These are phyloP conservation scores for Atopsyche davidsoni DNA, from an alignment of 1,140 invertebrate species.

Conservation along the genomic window DNA sequence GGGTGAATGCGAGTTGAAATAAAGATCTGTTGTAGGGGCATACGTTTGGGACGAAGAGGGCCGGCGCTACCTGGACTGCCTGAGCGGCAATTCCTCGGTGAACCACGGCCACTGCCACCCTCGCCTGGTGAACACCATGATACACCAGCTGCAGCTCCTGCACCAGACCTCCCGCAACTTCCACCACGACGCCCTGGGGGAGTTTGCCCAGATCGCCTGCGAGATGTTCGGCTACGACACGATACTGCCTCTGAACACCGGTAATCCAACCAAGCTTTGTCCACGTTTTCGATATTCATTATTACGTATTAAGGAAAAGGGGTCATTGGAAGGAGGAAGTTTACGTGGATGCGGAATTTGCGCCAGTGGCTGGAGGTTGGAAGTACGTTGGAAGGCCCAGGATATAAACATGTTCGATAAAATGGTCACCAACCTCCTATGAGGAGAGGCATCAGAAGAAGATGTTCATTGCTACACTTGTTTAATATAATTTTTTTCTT, in stretches of 20 bases:
- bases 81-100: slow-evolving; percentile 90
- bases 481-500: too few species aligned
- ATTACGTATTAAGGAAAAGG: too few species aligned
- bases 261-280: slow-evolving; percentile 41
- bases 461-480: too few species aligned
- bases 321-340: too few species aligned
- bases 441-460: too few species aligned
- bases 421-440: too few species aligned
- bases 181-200: slow-evolving; percentile 80
- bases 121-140: slow-evolving; percentile 72
- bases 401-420: too few species aligned
- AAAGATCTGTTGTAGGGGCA: slow-evolving; percentile 60
- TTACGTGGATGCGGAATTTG: too few species aligned
- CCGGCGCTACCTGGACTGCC: slow-evolving; percentile 84
- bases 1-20: too few species aligned
- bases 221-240: slow-evolving; percentile 87
- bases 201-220: slow-evolving; percentile 86
- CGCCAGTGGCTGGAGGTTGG: too few species aligned
- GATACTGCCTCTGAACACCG: slow-evolving; percentile 92
- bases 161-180: slow-evolving; percentile 77
- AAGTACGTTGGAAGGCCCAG: too few species aligned
- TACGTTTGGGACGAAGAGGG: slow-evolving; percentile 91
- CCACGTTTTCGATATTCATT: too few species aligned
- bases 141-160: slow-evolving; percentile 54
- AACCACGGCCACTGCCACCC: slow-evolving; percentile 97